phyloP scores from a whole-genome alignment of 2,797 vertebrate species.

The Lacerta bilineata region DNA sequence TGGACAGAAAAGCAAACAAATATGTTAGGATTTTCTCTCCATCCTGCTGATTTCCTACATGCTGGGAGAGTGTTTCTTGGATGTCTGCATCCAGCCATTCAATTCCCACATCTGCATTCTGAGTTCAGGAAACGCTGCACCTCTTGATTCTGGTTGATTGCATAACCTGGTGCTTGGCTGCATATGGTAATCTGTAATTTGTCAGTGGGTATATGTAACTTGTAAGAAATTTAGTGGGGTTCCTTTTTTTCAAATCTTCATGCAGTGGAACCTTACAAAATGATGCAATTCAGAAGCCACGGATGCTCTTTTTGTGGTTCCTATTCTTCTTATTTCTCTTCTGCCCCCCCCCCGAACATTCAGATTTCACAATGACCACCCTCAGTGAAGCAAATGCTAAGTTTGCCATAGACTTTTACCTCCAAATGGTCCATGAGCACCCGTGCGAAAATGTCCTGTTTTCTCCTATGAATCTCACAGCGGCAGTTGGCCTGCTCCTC shows the following conservation, averaged over 20 bases:
- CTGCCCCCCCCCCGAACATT: too few relatives aligned
- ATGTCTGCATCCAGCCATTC: background rate
- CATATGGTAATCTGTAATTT: background rate
- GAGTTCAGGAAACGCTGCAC: background rate
- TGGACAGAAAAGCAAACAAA: background rate
- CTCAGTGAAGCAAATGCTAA: constrained; percentile 7
- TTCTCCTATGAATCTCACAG: background rate
- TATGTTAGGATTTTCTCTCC: background rate
- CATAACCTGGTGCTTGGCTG: background rate
- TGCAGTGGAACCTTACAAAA: too few relatives aligned
- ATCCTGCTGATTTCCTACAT: background rate
- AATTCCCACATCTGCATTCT: background rate
- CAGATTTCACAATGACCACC: constrained; percentile 1
- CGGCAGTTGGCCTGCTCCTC: background rate
- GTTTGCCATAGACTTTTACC: background rate
- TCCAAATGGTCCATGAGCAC: background rate
- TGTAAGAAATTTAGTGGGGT: background rate
- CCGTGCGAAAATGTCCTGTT: background rate
- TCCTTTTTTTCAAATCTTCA: background rate
- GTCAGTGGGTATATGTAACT: background rate
- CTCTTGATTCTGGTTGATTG: background rate
- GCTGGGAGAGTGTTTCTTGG: background rate
- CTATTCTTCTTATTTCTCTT: background rate
- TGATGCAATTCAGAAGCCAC: too few relatives aligned
- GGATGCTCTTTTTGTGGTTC: background rate